These are phyloP conservation scores for Leucoma salicis DNA, from an alignment of 2,888 invertebrate species.

Conservation along the genomic window DNA sequence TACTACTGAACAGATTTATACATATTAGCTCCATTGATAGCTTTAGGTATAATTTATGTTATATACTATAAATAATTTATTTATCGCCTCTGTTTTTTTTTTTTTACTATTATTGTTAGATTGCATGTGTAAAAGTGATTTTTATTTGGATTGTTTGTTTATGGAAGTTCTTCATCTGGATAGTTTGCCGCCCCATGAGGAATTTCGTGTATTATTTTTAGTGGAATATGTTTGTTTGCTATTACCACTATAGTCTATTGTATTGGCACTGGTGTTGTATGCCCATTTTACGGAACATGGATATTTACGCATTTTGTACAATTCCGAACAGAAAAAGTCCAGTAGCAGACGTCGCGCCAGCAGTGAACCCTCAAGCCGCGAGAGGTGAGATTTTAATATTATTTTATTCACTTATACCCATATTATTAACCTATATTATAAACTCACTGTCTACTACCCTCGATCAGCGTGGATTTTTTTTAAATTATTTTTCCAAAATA, in stretches of 20 bases:
- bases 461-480: no score
- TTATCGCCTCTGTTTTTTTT: constrained; percentile 57
- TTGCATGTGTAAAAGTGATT: constrained; percentile 70
- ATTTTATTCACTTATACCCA: no score
- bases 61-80: constrained; percentile 47
- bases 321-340: constrained; percentile 75
- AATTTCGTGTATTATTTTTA: constrained; percentile 54
- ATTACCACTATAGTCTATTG: constrained; percentile 78
- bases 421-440: no score
- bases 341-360: constrained; percentile 66
- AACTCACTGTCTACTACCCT: no score
- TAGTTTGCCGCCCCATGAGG: constrained; percentile 37
- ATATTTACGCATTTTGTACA: constrained; percentile 49
- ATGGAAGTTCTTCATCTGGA: constrained; percentile 49
- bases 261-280: constrained; percentile 80
- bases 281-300: constrained; percentile 26
- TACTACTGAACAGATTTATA: constrained; percentile 38
- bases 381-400: constrained; percentile 47
- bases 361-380: constrained; percentile 62
- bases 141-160: constrained; percentile 40
- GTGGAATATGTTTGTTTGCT: constrained; percentile 67
- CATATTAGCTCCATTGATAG: constrained; percentile 67
- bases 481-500: no score
- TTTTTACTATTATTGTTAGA: constrained; percentile 59
- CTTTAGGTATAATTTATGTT: constrained; percentile 52